Conservation (phyloP, 2,113 vertebrate species). For the Pelmatolapia mariae region DNA sequence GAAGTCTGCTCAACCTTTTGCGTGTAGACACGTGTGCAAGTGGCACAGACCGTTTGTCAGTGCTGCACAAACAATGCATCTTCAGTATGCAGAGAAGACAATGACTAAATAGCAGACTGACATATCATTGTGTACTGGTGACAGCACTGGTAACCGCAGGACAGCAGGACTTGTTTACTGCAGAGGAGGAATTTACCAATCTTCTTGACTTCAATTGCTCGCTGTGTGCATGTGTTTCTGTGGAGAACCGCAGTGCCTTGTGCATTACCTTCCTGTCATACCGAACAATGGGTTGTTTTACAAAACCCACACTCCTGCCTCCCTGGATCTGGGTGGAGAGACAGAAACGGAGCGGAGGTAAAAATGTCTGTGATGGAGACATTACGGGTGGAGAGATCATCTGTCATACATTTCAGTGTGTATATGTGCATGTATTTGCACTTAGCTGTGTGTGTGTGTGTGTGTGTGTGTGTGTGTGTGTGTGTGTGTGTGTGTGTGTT, state of each 20-base stretch:
- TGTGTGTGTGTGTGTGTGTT: background rate
- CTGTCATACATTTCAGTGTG: slow-evolving; percentile 24
- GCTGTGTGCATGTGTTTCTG: background rate
- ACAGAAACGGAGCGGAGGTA: background rate
- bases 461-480: background rate
- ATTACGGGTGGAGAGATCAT: slow-evolving; percentile 18
- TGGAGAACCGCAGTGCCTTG: slow-evolving; percentile 12
- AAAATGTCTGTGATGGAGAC: background rate
- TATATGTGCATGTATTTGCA: background rate
- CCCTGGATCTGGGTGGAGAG: background rate
- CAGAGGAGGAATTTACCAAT: slow-evolving; percentile 24
- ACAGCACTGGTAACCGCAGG: slow-evolving; percentile 24
- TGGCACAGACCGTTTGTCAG: background rate
- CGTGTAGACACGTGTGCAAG: background rate
- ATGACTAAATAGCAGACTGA: slow-evolving; percentile 21
- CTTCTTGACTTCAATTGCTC: slow-evolving; percentile 31
- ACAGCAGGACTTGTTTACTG: slow-evolving; percentile 37
- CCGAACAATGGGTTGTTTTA: slow-evolving; percentile 50
- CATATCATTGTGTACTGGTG: slow-evolving; percentile 1
- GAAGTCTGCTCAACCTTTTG: background rate
- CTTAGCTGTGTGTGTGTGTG: background rate
- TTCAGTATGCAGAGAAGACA: background rate
- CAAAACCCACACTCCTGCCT: slow-evolving; percentile 13
- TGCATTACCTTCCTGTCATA: slow-evolving; percentile 22
- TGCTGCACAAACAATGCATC: background rate